Conservation (phyloP, 1,140 invertebrate genomes). For the Linepithema humile region DNA sequence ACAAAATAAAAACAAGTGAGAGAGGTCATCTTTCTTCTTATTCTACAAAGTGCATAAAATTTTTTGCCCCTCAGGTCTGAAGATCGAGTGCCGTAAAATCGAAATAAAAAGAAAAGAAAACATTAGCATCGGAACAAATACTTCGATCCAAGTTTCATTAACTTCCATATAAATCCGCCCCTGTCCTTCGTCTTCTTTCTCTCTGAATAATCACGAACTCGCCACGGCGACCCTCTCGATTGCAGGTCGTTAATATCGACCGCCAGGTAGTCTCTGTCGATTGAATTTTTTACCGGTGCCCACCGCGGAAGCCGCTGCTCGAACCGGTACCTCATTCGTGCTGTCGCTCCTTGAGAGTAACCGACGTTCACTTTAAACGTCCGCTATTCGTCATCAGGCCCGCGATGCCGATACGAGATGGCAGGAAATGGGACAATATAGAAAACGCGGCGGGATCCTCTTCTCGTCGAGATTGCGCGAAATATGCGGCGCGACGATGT, state of each 20-base stretch:
- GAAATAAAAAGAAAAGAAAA: background rate
- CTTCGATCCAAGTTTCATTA: too few relatives aligned
- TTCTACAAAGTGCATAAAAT: background rate
- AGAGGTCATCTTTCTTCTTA: background rate
- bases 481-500: slow-evolving; percentile 7
- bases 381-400: slow-evolving; percentile 25
- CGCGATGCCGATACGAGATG: slow-evolving; percentile 25
- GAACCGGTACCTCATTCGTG: slow-evolving; percentile 61
- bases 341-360: slow-evolving; percentile 32
- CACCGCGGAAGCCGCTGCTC: slow-evolving; percentile 47
- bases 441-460: background rate
- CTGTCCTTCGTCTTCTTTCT: slow-evolving; percentile 40
- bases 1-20: background rate
- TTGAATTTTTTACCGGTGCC: slow-evolving; percentile 68
- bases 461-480: background rate
- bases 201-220: slow-evolving; percentile 66
- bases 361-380: slow-evolving; percentile 41
- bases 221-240: slow-evolving; percentile 63
- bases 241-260: slow-evolving; percentile 74
- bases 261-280: slow-evolving; percentile 65
- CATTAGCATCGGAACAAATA: too few relatives aligned
- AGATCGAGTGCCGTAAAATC: background rate
- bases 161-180: slow-evolving; percentile 27
- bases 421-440: slow-evolving; percentile 45
- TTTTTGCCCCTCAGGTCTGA: background rate